phyloP scores from a whole-genome alignment of 2,888 invertebrate species.

The Galerucella nymphaeae region DNA sequence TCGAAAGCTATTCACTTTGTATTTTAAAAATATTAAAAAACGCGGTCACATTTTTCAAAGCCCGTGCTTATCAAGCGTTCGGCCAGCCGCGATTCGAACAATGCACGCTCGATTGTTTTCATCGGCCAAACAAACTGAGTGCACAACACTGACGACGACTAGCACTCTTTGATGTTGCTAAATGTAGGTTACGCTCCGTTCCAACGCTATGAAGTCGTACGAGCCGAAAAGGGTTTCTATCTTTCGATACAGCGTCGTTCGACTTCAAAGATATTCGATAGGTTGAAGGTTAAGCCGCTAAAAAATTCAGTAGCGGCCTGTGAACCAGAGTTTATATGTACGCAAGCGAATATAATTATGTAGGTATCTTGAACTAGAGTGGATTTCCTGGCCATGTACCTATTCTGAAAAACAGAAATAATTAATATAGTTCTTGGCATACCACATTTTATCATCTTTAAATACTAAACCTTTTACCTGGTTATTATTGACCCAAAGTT shows the following conservation, averaged over 20 bases:
- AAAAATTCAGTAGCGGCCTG: conserved; percentile 1
- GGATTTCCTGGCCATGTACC: too few relatives aligned
- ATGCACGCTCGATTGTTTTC: conserved; percentile 41
- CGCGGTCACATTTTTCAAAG: conserved; percentile 36
- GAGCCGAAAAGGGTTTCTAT: conserved; percentile 33
- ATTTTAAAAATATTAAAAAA: conserved; percentile 17
- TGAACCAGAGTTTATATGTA: too few relatives aligned
- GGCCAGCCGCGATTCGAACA: conserved; percentile 31
- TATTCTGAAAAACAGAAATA: too few relatives aligned
- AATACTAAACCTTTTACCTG: too few relatives aligned
- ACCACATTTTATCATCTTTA: too few relatives aligned
- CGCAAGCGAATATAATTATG: neutral
- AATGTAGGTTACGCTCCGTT: conserved; percentile 39
- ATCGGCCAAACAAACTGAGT: conserved; percentile 30
- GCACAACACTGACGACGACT: conserved; percentile 26
- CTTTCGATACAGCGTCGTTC: conserved; percentile 23
- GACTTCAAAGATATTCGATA: conserved; percentile 14
- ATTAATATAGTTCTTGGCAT: too few relatives aligned
- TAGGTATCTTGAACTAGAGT: neutral
- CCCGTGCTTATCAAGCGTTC: conserved; percentile 14
- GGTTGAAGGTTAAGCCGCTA: conserved; percentile 17
- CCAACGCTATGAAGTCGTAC: conserved; percentile 28
- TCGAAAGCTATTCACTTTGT: conserved; percentile 26
- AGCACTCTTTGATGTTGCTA: conserved; percentile 36
- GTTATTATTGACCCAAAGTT: too few relatives aligned